Evolutionary conservation across 2,888 invertebrate species (phyloP).

Genomic region (Frankliniella intonsa): DNA sequence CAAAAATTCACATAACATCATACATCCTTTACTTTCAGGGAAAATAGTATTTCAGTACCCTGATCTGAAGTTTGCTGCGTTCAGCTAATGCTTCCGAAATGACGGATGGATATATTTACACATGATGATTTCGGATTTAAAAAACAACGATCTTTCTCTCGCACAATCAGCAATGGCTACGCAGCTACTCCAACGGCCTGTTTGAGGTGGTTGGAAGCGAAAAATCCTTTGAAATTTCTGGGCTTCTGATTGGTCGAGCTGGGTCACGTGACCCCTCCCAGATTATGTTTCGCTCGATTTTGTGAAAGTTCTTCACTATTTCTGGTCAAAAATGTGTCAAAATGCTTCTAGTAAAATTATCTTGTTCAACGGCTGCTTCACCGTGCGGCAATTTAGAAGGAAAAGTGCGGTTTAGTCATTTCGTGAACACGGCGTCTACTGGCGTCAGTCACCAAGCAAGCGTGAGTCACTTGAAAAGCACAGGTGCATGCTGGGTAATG

Average conservation of each 20-base stretch:
- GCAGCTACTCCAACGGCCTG: slow-evolving; percentile 44
- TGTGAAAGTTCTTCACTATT: not conserved
- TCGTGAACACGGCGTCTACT: slow-evolving; percentile 2
- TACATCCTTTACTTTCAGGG: slow-evolving; percentile 37
- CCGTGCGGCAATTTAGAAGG: not conserved
- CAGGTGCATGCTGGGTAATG: slow-evolving; percentile 3
- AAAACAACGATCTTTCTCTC: slow-evolving; percentile 46
- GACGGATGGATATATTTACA: slow-evolving; percentile 50
- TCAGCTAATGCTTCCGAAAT: slow-evolving; percentile 48
- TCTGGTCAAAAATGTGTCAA: not conserved
- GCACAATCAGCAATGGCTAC: slow-evolving; percentile 50
- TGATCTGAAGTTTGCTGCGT: slow-evolving; percentile 47
- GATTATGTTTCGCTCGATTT: not conserved
- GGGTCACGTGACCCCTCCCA: slow-evolving; percentile 41
- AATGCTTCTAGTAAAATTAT: not conserved
- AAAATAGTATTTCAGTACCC: slow-evolving; percentile 47
- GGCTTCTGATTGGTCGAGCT: slow-evolving; percentile 42
- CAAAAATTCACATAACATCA: slow-evolving; percentile 38
- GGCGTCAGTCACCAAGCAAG: not conserved
- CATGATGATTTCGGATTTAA: slow-evolving; percentile 48
- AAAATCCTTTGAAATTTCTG: slow-evolving; percentile 42
- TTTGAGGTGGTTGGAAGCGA: slow-evolving; percentile 41
- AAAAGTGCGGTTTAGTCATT: not conserved
- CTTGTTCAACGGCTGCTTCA: not conserved
- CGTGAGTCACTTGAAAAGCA: slow-evolving; percentile 6